Percentiles rank a stretch among this genome's conserved stretches.
Evolutionary conservation across 2,888 invertebrate species (phyloP).

Genomic region (Epiblema foenella): DNA sequence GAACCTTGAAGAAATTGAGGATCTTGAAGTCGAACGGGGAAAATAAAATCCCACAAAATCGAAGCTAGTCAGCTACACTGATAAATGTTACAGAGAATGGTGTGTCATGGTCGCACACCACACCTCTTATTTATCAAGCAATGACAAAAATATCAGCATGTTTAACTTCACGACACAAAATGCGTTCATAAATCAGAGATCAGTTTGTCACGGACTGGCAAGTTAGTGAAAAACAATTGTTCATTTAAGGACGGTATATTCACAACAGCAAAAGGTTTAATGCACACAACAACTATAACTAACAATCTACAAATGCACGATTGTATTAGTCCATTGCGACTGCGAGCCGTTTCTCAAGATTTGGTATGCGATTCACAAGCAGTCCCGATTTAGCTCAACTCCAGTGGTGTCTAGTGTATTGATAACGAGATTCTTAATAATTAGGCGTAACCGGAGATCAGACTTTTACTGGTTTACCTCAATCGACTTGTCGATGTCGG

Average conservation of each 20-base stretch:
- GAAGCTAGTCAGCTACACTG: not conserved
- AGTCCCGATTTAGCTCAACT: not conserved
- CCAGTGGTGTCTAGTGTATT: not conserved
- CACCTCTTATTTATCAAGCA: not conserved
- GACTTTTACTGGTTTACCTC: conserved; percentile 48
- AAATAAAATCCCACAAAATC: not conserved
- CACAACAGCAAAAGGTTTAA: not conserved
- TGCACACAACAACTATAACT: not conserved
- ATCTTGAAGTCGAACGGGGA: not conserved
- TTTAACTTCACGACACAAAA: not conserved
- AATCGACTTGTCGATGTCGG: conserved; percentile 61
- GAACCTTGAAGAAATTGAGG: not conserved
- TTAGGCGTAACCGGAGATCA: not conserved
- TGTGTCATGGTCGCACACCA: not conserved
- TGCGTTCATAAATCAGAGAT: not conserved
- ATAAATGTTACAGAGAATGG: not conserved
- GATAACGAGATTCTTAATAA: not conserved
- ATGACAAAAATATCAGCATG: not conserved
- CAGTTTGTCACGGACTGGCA: not conserved
- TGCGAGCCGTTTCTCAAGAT: not conserved
- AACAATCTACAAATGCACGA: not conserved
- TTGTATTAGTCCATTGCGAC: not conserved
- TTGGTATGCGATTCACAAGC: conserved; percentile 1
- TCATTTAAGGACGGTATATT: not conserved
- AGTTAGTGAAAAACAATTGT: not conserved